Percentiles rank a stretch among this genome's conserved stretches.
Conservation (phyloP, 2,888 invertebrate species). For the Linnaemya vulpina region DNA sequence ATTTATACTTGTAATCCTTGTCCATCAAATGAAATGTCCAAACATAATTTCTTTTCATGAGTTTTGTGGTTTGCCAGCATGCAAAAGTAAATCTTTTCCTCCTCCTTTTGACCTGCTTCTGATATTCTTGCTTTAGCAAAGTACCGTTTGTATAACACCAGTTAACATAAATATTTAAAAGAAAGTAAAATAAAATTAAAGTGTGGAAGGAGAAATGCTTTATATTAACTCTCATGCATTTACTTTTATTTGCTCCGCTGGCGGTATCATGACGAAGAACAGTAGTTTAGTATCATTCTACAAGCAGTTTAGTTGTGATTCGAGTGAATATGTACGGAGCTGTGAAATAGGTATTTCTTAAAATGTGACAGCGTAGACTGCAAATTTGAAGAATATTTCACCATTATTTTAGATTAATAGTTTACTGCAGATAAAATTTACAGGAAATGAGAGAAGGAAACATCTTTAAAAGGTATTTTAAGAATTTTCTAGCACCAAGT, state of each 20-base stretch:
- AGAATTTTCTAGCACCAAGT: too few relatives aligned
- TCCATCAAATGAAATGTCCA: slow-evolving; percentile 72
- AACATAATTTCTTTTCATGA: slow-evolving; percentile 72
- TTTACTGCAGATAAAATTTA: too few relatives aligned
- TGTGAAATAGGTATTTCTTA: too few relatives aligned
- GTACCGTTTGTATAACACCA: slow-evolving; percentile 48
- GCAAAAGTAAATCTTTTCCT: slow-evolving; percentile 21
- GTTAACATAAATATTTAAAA: slow-evolving; percentile 40
- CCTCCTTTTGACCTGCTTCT: slow-evolving; percentile 21
- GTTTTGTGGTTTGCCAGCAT: slow-evolving; percentile 66
- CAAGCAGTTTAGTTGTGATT: too few relatives aligned
- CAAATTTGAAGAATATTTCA: too few relatives aligned
- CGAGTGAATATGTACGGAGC: too few relatives aligned
- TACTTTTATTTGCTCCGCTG: slow-evolving; percentile 19
- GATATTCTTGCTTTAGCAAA: slow-evolving; percentile 34
- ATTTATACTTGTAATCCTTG: slow-evolving; percentile 71
- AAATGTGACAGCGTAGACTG: too few relatives aligned
- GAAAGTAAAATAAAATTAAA: slow-evolving; percentile 4
- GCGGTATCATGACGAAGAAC: not conserved
- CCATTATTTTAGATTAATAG: too few relatives aligned
- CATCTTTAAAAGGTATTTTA: too few relatives aligned
- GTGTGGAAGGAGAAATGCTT: slow-evolving; percentile 41
- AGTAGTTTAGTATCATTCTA: not conserved
- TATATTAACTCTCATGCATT: slow-evolving; percentile 54
- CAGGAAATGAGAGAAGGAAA: too few relatives aligned